Percentiles rank a stretch among this genome's conserved stretches.
Evolutionary conservation across 2,888 invertebrate species (phyloP).

Genomic region (Serrognathus titanus): DNA sequence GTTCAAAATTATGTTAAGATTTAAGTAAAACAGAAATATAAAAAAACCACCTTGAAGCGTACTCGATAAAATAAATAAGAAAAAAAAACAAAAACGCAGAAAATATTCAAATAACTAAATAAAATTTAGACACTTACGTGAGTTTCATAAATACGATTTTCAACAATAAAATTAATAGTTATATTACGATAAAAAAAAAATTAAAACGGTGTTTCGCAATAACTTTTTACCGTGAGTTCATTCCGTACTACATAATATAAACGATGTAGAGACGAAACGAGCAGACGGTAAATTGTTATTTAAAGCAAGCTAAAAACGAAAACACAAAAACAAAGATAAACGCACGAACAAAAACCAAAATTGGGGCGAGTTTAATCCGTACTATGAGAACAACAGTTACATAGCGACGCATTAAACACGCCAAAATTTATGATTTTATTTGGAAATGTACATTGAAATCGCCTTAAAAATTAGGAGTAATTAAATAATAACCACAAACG

Average conservation of each 20-base stretch:
- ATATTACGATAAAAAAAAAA: conserved; percentile 4
- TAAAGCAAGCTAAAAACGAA: conserved; percentile 4
- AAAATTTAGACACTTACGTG: no score
- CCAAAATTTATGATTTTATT: conserved; percentile 25
- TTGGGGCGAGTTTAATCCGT: conserved; percentile 33
- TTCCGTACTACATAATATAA: conserved; percentile 39
- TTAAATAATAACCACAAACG: conserved; percentile 1
- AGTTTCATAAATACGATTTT: no score
- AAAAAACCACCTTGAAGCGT: no score
- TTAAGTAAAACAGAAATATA: no score
- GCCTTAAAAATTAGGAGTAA: conserved; percentile 1
- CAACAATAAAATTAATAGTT: no score
- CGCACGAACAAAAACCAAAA: conserved; percentile 22
- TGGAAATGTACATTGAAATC: conserved; percentile 7
- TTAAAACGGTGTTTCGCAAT: conserved; percentile 16
- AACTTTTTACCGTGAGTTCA: conserved; percentile 36
- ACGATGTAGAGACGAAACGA: conserved; percentile 34
- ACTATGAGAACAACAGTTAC: conserved; percentile 29
- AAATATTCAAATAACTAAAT: not conserved
- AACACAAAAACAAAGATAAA: conserved; percentile 13
- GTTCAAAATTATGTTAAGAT: no score
- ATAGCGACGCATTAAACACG: conserved; percentile 28
- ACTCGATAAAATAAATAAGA: conserved; percentile 11
- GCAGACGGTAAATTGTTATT: conserved; percentile 33
- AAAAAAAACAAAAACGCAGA: conserved; percentile 2